Conservation (phyloP, 2,113 vertebrate genomes). For the Asarcornis scutulata region DNA sequence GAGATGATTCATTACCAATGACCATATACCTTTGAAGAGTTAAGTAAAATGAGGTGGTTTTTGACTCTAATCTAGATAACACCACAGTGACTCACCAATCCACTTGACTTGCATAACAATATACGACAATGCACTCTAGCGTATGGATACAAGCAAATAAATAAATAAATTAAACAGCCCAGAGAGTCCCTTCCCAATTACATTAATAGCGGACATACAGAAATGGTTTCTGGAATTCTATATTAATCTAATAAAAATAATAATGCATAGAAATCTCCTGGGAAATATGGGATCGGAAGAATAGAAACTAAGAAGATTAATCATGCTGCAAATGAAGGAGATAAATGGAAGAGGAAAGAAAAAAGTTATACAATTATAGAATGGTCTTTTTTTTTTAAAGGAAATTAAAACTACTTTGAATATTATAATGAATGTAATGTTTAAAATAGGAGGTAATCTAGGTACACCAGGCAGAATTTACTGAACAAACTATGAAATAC, state of each 20-base stretch:
- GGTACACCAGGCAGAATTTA: background rate
- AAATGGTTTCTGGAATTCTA: background rate
- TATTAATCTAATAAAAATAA: background rate
- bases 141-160: background rate
- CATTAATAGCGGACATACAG: background rate
- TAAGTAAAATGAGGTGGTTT: background rate
- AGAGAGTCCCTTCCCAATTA: background rate
- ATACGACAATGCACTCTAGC: background rate
- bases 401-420: background rate
- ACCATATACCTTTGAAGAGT: background rate
- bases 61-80: background rate
- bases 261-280: background rate
- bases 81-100: conserved; percentile 36
- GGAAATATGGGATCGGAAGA: background rate
- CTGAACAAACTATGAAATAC: background rate
- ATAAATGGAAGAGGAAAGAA: background rate
- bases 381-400: background rate
- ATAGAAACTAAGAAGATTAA: background rate
- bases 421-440: background rate
- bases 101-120: background rate
- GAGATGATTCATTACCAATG: background rate
- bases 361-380: background rate
- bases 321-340: background rate
- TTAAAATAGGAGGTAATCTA: background rate
- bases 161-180: background rate